A percentile compares a stretch with the other conserved stretches of the same genome.
Evolutionary conservation across 2,797 vertebrate species (phyloP).

Genomic region (Melopsittacus undulatus): DNA sequence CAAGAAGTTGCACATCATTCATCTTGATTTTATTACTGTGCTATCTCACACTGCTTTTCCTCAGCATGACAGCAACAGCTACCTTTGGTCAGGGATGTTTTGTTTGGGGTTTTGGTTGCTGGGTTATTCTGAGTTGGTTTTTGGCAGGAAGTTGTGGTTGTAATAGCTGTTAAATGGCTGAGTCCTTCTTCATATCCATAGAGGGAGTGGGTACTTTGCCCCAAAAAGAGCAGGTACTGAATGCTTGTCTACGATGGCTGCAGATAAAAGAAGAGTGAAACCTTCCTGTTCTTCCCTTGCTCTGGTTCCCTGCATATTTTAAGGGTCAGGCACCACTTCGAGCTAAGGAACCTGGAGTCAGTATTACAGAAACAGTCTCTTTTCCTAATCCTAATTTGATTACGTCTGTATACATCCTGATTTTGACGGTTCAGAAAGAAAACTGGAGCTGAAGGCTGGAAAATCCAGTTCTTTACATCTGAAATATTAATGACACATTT

Average conservation of each 20-base stretch:
- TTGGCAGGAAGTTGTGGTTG: background rate
- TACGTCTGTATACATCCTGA: background rate
- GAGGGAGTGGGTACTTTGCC: background rate
- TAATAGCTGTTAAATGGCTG: background rate
- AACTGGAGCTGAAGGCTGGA: background rate
- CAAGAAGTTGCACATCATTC: background rate
- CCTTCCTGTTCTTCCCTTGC: background rate
- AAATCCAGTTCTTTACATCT: background rate
- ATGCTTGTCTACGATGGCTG: background rate
- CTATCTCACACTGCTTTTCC: background rate
- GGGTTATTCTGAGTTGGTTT: background rate
- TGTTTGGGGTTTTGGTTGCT: background rate
- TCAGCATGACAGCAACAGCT: background rate
- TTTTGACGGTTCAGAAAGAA: background rate
- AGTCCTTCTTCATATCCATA: background rate
- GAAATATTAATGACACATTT: background rate
- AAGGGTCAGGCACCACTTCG: background rate
- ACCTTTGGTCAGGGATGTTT: background rate
- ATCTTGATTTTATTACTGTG: background rate
- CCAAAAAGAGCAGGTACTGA: background rate
- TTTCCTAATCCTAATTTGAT: background rate
- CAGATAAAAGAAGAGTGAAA: background rate
- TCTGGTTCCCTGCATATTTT: background rate
- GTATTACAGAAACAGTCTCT: background rate
- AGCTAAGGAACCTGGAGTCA: background rate